Evolutionary conservation across 1,140 invertebrate genomes (phyloP).

Genomic region (Saccostrea cuccullata): DNA sequence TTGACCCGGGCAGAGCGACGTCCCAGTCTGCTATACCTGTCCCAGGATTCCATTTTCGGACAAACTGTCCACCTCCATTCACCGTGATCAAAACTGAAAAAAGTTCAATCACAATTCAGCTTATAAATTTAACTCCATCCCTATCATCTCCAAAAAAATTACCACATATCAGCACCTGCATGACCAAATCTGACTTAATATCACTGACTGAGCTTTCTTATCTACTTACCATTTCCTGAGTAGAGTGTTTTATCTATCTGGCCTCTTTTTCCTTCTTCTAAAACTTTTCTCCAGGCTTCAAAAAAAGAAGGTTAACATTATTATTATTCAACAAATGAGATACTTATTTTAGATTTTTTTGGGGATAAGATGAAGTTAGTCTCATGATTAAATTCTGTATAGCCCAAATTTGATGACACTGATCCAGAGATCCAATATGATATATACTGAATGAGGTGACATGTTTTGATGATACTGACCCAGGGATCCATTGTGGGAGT

Average conservation of each 20-base stretch:
- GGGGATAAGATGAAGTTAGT: too few relatives aligned
- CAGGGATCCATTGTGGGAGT: slow-evolving; percentile 87
- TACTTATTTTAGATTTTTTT: background rate
- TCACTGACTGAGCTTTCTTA: background rate
- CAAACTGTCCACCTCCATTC: slow-evolving; percentile 85
- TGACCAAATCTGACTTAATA: too few relatives aligned
- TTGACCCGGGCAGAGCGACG: slow-evolving; percentile 75
- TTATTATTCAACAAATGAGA: background rate
- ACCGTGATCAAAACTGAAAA: slow-evolving; percentile 82
- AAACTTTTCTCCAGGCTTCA: slow-evolving; percentile 13
- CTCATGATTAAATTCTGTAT: too few relatives aligned
- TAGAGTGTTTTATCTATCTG: background rate
- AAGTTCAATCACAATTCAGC: background rate
- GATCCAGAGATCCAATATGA: too few relatives aligned
- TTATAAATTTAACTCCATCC: background rate
- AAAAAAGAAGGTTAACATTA: background rate
- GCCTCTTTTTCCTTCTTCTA: background rate
- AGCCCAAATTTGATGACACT: too few relatives aligned
- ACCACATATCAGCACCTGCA: background rate
- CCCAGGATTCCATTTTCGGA: slow-evolving; percentile 87
- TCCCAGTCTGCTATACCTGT: slow-evolving; percentile 83
- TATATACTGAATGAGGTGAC: too few relatives aligned
- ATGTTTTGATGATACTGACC: slow-evolving; percentile 60
- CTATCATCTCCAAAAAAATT: background rate
- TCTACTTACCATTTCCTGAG: background rate